These are phyloP conservation scores for Phalangium opilio DNA, from an alignment of 2,888 invertebrate species.

Conservation along the genomic window DNA sequence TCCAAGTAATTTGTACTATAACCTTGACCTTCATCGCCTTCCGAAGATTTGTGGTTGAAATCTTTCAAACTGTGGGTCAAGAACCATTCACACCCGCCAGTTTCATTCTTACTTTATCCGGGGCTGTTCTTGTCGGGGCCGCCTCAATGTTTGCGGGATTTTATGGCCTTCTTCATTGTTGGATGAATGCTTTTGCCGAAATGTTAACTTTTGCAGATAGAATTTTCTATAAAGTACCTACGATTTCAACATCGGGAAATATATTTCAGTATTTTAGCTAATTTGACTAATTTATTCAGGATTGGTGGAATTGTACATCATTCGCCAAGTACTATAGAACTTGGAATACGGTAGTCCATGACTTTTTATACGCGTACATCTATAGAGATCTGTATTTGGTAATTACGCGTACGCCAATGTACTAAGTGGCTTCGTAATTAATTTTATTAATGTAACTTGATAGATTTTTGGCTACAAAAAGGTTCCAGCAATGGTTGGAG, in stretches of 20 bases:
- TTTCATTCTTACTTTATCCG: slow-evolving; percentile 44
- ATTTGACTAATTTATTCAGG: slow-evolving; percentile 38
- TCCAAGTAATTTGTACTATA: slow-evolving; percentile 61
- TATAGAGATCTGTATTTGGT: slow-evolving; percentile 47
- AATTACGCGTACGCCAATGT: slow-evolving; percentile 2
- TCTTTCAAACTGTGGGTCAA: slow-evolving; percentile 47
- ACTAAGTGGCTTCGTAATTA: no score
- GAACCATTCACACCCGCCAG: slow-evolving; percentile 29
- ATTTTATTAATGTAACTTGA: no score
- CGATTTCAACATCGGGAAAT: background rate
- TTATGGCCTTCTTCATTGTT: slow-evolving; percentile 74
- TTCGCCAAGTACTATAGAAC: slow-evolving; percentile 72
- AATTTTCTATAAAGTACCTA: slow-evolving; percentile 52
- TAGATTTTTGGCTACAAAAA: slow-evolving; percentile 16
- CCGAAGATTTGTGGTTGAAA: slow-evolving; percentile 55
- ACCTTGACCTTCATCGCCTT: slow-evolving; percentile 66
- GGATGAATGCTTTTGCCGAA: slow-evolving; percentile 83
- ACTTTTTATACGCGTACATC: slow-evolving; percentile 81
- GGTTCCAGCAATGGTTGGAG: slow-evolving; percentile 39
- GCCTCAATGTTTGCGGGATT: slow-evolving; percentile 56
- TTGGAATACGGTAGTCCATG: slow-evolving; percentile 90
- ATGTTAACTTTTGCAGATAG: slow-evolving; percentile 72
- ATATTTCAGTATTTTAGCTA: background rate
- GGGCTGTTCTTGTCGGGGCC: slow-evolving; percentile 56
- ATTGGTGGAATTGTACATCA: slow-evolving; percentile 87